Conservation (phyloP, 92 coral and sea anemone genomes). For the Porites lobata region DNA sequence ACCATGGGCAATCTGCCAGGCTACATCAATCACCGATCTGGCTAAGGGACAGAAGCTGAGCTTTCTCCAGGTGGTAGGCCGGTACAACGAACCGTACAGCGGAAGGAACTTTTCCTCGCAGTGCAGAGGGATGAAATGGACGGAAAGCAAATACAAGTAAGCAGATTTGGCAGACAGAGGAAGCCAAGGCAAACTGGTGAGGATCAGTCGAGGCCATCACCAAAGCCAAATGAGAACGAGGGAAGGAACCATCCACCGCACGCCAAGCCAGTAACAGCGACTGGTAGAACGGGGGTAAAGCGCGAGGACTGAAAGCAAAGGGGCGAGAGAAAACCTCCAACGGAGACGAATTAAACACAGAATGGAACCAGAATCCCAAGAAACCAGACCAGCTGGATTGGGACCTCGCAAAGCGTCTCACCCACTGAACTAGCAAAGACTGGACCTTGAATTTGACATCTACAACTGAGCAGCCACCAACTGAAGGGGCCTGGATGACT, state of each 20-base stretch:
- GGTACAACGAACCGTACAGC: not conserved
- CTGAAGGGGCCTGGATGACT: not conserved
- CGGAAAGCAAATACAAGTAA: not conserved
- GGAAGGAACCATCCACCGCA: not conserved
- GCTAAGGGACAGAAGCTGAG: not conserved
- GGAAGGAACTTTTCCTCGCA: not conserved
- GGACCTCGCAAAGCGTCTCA: not conserved
- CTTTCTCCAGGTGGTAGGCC: constrained; percentile 9
- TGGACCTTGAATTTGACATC: not conserved
- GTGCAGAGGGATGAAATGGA: not conserved
- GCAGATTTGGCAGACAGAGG: not conserved
- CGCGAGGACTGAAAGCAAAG: not conserved
- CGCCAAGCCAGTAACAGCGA: constrained; percentile 22
- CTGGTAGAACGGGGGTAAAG: constrained; percentile 10
- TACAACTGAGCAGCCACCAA: constrained; percentile 30
- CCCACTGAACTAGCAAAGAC: constrained; percentile 21
- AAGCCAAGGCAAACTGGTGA: not conserved
- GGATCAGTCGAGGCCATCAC: not conserved
- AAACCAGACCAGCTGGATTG: not conserved
- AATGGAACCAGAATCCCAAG: not conserved
- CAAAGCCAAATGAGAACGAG: not conserved
- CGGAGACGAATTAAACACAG: not conserved
- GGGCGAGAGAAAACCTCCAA: constrained; percentile 12
- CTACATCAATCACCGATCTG: not conserved
- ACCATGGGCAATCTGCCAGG: constrained; percentile 34